Conservation (phyloP, 2,113 vertebrate genomes). For the Leptocoma aspasia region DNA sequence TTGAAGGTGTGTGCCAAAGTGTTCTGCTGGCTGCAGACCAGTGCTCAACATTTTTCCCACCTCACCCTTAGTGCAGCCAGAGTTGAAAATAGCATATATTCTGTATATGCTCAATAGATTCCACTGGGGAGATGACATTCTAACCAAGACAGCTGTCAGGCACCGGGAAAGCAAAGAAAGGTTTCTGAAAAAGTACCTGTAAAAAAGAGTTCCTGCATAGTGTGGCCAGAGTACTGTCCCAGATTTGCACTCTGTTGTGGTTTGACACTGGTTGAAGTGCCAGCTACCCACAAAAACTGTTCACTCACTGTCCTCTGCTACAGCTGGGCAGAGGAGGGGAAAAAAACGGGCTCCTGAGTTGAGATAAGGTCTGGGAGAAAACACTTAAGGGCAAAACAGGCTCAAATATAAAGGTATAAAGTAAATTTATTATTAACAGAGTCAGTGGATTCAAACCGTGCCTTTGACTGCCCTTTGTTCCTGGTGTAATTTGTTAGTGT, state of each 20-base stretch:
- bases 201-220: not conserved
- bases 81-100: not conserved
- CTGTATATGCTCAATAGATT: rapidly evolving
- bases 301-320: not conserved
- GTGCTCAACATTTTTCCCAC: not conserved
- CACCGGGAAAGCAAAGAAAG: not conserved
- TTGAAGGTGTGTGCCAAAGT: not conserved
- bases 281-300: not conserved
- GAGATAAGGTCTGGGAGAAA: not conserved
- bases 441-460: not conserved
- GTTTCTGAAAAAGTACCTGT: not conserved
- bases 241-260: not conserved
- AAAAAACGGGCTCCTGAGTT: not conserved
- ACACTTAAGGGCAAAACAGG: not conserved
- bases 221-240: not conserved
- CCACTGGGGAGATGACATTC: not conserved
- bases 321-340: not conserved
- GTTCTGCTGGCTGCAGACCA: not conserved
- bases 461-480: not conserved
- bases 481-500: not conserved
- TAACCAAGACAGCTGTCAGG: not conserved
- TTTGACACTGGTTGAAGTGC: not conserved
- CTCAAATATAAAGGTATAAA: not conserved
- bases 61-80: not conserved
- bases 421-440: not conserved